Base-by-base conservation (phyloP, 2,113 vertebrate species). In the Ochotona curzoniae region DNA sequence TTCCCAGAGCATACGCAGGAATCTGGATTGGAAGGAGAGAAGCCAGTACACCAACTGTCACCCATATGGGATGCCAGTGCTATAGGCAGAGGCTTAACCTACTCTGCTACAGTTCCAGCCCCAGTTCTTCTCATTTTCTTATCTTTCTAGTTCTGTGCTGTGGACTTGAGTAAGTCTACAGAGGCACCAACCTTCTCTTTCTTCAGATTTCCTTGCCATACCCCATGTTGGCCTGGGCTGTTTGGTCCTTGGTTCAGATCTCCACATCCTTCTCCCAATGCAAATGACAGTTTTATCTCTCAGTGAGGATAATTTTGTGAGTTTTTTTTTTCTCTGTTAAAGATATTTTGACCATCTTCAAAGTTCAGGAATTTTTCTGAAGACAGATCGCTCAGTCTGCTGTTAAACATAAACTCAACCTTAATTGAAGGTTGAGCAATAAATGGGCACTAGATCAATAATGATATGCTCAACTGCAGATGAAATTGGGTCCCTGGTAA, bases 151-250 rank as follows among this genome's bases (percentile, higher is more conserved):
- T 81, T 60, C 8, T 69, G 70, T 51, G 9, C 54, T 51, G 30
- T 60, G 47, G 85, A 14, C 9, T 47, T 30, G 25, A 87, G 3
- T 14, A 74, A 14, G 32, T 78, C 66, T 71, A 30, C 35, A n/a
- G 23, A 14, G 63, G 8, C 49, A 49, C 49, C 14, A 2, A 18
- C 12, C 32, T 78, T 20, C 38, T 71, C 51, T 44, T 44, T 71
- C 30, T 26, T 78, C 38, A 81, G n/a, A 17, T 74, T 26, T 76
- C 57, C 2, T 38, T n/a, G 10, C 6, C 32, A 54, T 87, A 30
- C 0, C 25, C 20, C 1, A 1, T 0, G 3, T 4, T 38, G 47
- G 14, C 15, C 20, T 70, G 1, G 8, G 44, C 12, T 14, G 5
- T 35, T 80, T n/a, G 17, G 23, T 6, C 35, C 49, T 25, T 30